Evolutionary conservation across 2,888 invertebrate species (phyloP).

Genomic region (Drosophila vallismaia): DNA sequence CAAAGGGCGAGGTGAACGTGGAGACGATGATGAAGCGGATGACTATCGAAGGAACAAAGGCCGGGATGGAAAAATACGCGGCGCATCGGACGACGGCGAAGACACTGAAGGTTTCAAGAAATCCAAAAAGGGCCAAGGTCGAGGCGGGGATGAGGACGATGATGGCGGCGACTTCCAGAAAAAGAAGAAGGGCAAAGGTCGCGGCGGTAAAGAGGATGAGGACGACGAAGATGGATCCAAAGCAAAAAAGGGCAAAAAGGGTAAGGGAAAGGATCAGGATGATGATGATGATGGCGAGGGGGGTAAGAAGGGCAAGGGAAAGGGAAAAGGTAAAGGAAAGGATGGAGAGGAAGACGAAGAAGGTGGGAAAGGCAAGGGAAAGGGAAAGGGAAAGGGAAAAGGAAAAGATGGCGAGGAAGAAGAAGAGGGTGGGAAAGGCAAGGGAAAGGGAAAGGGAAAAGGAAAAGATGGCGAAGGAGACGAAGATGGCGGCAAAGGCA

Average conservation of each 20-base stretch:
- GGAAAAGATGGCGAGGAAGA: no score
- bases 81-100: background rate
- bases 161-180: background rate
- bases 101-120: background rate
- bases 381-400: background rate
- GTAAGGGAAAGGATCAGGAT: background rate
- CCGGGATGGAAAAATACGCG: background rate
- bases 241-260: background rate
- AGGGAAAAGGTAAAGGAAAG: background rate
- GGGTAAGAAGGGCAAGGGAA: background rate
- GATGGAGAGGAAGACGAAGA: background rate
- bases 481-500: no score
- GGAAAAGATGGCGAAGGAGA: no score
- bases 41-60: background rate
- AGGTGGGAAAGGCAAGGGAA: background rate
- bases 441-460: background rate
- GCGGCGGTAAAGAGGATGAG: background rate
- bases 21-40: slow-evolving; percentile 4
- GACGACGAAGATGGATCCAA: background rate
- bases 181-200: background rate
- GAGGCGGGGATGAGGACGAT: background rate
- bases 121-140: background rate
- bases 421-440: background rate
- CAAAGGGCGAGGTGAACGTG: slow-evolving; percentile 5
- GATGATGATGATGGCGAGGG: background rate